phyloP scores from a whole-genome alignment of 2,113 vertebrate genomes.

The Recurvirostra avosetta region DNA sequence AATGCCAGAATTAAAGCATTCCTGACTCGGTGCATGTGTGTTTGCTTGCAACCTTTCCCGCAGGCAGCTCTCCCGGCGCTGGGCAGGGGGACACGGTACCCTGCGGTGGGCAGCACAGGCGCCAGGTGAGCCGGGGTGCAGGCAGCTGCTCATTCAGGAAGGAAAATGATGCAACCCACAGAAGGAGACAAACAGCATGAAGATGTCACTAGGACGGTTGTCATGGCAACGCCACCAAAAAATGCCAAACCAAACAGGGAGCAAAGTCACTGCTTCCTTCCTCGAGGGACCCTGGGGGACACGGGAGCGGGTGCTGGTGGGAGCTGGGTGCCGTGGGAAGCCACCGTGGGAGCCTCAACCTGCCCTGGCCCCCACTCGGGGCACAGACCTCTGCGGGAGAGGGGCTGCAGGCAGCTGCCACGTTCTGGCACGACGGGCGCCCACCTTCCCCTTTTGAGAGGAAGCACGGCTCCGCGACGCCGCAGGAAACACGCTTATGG shows the following conservation, averaged over 20 bases:
- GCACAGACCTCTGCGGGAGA: rapidly evolving
- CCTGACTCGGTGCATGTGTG: rapidly evolving
- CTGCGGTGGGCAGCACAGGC: rapidly evolving
- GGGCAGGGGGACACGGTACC: neutral
- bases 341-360: neutral
- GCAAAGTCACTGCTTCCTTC: neutral
- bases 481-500: neutral
- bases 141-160: neutral
- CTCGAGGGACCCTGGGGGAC: neutral
- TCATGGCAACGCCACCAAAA: neutral
- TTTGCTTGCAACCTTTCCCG: neutral
- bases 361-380: neutral
- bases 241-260: neutral
- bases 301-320: neutral
- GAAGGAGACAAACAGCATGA: neutral
- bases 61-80: neutral
- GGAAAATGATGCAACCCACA: neutral
- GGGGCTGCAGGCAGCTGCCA: neutral
- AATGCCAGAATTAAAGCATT: rapidly evolving
- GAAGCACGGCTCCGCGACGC: neutral
- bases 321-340: neutral
- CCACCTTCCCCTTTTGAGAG: neutral
- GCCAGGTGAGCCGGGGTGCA: neutral
- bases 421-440: rapidly evolving
- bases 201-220: conserved; percentile 34